phyloP scores from a whole-genome alignment of 2,797 vertebrate genomes.

The Sebastes goodei region DNA sequence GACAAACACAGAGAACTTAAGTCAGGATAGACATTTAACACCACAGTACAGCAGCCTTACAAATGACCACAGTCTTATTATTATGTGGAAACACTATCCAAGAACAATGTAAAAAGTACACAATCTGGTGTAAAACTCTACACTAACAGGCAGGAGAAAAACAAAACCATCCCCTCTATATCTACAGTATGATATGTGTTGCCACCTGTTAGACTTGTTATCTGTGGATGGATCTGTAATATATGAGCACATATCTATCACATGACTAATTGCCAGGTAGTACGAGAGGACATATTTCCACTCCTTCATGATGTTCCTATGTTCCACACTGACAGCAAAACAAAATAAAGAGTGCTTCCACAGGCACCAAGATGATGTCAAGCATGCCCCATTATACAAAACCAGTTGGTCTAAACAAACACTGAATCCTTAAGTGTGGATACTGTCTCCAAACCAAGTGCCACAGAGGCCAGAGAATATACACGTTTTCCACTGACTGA shows the following conservation, averaged over 20 bases:
- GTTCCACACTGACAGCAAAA: conserved; percentile 9
- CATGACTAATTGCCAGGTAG: conserved; percentile 9
- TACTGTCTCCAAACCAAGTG: neutral
- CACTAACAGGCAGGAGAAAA: neutral
- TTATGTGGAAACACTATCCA: neutral
- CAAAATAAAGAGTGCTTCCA: conserved; percentile 2
- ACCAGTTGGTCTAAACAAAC: neutral
- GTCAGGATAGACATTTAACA: neutral
- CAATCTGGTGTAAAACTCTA: neutral
- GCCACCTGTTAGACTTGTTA: neutral
- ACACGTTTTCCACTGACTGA: neutral
- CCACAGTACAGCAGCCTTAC: neutral
- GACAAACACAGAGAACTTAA: neutral
- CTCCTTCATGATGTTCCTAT: conserved; percentile 4
- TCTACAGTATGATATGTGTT: neutral
- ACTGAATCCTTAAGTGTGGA: neutral
- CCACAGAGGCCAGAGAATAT: neutral
- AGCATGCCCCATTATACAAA: neutral
- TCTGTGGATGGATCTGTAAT: neutral
- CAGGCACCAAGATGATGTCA: neutral
- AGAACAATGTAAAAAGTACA: neutral
- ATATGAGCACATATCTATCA: neutral
- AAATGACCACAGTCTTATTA: neutral
- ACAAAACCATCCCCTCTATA: neutral
- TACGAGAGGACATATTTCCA: neutral